Percentiles rank a stretch among this genome's conserved stretches.
Conservation (phyloP, 2,113 vertebrate genomes). For the Grallaria varia region DNA sequence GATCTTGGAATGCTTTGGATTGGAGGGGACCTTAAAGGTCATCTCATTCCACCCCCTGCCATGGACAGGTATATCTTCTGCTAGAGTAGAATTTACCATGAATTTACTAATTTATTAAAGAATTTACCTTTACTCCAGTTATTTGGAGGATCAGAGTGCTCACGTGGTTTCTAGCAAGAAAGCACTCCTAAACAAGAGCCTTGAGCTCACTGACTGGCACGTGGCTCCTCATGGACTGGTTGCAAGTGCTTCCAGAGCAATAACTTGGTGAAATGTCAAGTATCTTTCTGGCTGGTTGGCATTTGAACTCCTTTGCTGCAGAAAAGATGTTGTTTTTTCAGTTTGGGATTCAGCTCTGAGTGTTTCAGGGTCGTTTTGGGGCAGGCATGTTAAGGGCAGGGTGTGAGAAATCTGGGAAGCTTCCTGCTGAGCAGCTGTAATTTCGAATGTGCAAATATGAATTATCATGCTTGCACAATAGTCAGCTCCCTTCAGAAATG, state of each 20-base stretch:
- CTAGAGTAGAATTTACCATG: neutral
- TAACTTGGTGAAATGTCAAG: neutral
- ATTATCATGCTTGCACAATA: neutral
- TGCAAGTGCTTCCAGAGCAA: neutral
- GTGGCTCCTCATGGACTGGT: neutral
- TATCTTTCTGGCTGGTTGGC: neutral
- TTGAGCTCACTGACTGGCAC: neutral
- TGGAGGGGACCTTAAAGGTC: neutral
- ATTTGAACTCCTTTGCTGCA: neutral
- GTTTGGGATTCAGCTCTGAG: neutral
- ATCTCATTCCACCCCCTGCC: neutral
- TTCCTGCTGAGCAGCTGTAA: neutral
- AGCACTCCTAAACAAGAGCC: neutral
- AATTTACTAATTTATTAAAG: neutral
- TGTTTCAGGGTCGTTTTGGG: neutral
- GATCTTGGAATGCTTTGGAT: neutral
- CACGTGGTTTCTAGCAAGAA: neutral
- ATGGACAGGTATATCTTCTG: neutral
- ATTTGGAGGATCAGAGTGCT: accelerated
- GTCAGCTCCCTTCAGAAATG: neutral
- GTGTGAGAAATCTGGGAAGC: neutral
- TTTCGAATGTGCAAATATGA: neutral
- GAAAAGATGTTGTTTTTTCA: neutral
- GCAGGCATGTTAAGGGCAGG: neutral
- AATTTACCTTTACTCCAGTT: neutral